These are phyloP conservation scores for Conger conger DNA, from an alignment of 2,113 vertebrate species.

Conservation along the genomic window DNA sequence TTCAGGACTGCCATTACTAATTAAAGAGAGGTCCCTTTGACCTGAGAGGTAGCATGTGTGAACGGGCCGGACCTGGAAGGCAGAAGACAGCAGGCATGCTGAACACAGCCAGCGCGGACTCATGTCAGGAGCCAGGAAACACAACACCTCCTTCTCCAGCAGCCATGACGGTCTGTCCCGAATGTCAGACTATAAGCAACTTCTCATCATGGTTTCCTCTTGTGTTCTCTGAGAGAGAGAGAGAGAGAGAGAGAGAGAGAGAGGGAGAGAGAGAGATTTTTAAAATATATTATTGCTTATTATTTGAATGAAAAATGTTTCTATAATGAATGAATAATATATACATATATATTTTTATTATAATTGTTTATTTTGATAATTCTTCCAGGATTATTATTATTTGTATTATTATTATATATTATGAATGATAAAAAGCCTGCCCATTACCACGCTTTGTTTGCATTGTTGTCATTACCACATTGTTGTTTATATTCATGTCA, in stretches of 20 bases:
- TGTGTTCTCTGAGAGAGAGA: neutral
- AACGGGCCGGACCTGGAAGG: neutral
- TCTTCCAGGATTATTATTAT: too few species aligned
- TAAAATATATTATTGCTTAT: too few species aligned
- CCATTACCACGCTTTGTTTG: too few species aligned
- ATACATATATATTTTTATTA: too few species aligned
- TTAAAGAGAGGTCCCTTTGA: too few species aligned
- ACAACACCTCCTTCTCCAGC: neutral
- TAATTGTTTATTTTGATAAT: too few species aligned
- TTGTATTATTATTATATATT: too few species aligned
- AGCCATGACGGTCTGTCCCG: neutral
- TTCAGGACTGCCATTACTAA: neutral
- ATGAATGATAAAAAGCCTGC: too few species aligned
- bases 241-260: neutral
- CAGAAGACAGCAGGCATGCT: neutral
- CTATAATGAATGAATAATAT: too few species aligned
- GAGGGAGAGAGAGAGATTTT: slow-evolving; percentile 3
- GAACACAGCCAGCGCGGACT: neutral
- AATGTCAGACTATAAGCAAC: slow-evolving; percentile 5
- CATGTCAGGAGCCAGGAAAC: neutral
- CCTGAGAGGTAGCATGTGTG: neutral
- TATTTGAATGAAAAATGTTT: too few species aligned
- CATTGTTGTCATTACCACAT: too few species aligned
- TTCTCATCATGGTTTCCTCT: neutral
- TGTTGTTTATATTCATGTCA: too few species aligned